Base-by-base conservation (phyloP, 30 jellyfish, hydroid and myxozoan genomes). In the Pelagia noctiluca region DNA sequence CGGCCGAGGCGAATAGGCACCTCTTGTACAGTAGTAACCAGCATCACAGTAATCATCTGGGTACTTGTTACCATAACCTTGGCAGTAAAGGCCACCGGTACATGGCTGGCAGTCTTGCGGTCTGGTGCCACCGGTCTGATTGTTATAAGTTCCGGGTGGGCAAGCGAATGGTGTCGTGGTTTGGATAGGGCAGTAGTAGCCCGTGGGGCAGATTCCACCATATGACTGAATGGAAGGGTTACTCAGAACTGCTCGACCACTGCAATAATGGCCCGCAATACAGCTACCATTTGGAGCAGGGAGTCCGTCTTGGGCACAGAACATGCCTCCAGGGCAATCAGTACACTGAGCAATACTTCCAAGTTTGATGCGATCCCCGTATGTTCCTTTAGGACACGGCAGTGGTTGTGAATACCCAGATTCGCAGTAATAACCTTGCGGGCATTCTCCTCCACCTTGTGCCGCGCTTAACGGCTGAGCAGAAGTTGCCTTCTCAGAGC, bases 381-480 rank as follows among this genome's bases (percentile, higher is more conserved):
- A 94, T 2, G 99, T 94, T 32, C 99, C 99, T 48, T 75, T 78
- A 3, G 97, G 97, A 64, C 99, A 94, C 18, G 97, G 97, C 11
- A 63, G 70, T 0, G 96, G 96, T 37, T 61, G 87, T 8, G 84
- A 46, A 60, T 42, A 86, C 25, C 99, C 99, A 47, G 96, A 77
- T 48, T 69, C 92, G 61, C 99, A 94, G 72, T 87, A 94, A 60
- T 8, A 94, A 2, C 99, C 99, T 60, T 73, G 91, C 18, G 94
- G 94, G 50, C 99, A 94, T 31, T 96, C 96, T 22, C 97, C 97
- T 13, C 99, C 99, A 47, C 99, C 99, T 63, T 88, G 94, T 26
- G 96, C 71, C 7, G 76, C 89, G 49, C 53, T 82, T 31, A 34
- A 16, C 0, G 99, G 99, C 33, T 83, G 85, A 0, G 99, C 95